Evolutionary conservation across 30 jellyfish, hydroid and myxozoan genomes (phyloP).

Genomic region (Cassiopea andromeda): DNA sequence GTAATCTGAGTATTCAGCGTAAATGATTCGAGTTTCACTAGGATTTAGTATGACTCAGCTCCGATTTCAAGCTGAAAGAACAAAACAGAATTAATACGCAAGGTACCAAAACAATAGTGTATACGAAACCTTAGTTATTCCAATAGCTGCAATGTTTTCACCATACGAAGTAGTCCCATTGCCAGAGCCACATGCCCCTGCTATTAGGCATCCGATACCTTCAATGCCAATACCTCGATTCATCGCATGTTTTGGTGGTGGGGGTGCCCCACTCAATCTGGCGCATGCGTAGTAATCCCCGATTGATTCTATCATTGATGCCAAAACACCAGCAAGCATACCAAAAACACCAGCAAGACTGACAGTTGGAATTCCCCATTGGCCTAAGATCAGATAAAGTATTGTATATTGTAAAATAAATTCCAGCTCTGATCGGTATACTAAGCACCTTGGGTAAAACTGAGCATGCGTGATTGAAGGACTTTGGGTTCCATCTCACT

Average conservation of each 20-base stretch:
- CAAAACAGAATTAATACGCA: no score
- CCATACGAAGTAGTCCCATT: conserved; percentile 97
- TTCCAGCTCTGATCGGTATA: no score
- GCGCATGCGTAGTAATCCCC: conserved; percentile 97
- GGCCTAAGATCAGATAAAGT: conserved; percentile 56
- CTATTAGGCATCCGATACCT: conserved; percentile 91
- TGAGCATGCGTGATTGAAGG: no score
- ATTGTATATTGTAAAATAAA: neutral
- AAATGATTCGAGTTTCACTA: no score
- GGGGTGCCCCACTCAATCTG: conserved; percentile 85
- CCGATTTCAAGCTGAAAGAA: no score
- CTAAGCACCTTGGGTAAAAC: no score
- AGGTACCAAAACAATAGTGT: no score
- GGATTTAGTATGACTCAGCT: no score
- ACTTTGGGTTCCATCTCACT: no score
- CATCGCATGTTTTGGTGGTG: conserved; percentile 92
- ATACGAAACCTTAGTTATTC: conserved; percentile 81
- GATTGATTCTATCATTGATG: conserved; percentile 89
- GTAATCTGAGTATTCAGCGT: no score
- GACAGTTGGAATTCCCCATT: conserved; percentile 96
- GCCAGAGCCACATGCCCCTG: conserved; percentile 99
- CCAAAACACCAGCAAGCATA: conserved; percentile 88
- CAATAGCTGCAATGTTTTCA: conserved; percentile 96
- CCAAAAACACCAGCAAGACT: conserved; percentile 83
- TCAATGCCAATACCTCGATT: conserved; percentile 91